These are phyloP conservation scores for Pantelozetes paolii DNA, from an alignment of 2,888 invertebrate species.

Conservation along the genomic window DNA sequence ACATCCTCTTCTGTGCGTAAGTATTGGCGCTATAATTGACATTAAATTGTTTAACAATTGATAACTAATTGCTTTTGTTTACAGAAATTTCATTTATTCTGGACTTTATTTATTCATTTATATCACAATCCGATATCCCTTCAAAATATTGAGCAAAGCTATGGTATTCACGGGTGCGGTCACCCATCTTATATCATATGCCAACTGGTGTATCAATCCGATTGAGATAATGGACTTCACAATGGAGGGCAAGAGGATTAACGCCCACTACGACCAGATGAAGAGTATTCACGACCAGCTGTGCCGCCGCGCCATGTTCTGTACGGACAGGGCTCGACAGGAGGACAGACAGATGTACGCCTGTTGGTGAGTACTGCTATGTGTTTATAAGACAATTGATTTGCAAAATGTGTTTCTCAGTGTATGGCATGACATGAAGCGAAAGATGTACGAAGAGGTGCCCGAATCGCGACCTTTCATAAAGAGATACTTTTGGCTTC, in stretches of 20 bases:
- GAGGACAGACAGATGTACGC: background rate
- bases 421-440: background rate
- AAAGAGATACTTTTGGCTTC: background rate
- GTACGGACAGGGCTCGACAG: background rate
- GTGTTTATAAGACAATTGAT: background rate
- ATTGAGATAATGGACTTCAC: background rate
- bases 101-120: background rate
- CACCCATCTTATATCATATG: background rate
- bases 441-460: background rate
- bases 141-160: conserved; percentile 5
- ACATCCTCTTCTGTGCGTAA: background rate
- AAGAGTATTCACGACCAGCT: background rate
- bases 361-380: background rate
- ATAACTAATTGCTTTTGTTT: background rate
- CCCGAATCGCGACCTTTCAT: background rate
- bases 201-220: conserved; percentile 12
- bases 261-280: background rate
- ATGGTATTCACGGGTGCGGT: background rate
- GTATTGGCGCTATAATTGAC: background rate
- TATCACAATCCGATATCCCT: background rate
- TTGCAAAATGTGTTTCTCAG: background rate
- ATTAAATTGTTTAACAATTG: background rate
- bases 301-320: background rate
- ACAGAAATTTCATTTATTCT: background rate
- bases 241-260: background rate